Evolutionary conservation across 2,888 invertebrate species (phyloP).

Genomic region (Phortica magna): DNA sequence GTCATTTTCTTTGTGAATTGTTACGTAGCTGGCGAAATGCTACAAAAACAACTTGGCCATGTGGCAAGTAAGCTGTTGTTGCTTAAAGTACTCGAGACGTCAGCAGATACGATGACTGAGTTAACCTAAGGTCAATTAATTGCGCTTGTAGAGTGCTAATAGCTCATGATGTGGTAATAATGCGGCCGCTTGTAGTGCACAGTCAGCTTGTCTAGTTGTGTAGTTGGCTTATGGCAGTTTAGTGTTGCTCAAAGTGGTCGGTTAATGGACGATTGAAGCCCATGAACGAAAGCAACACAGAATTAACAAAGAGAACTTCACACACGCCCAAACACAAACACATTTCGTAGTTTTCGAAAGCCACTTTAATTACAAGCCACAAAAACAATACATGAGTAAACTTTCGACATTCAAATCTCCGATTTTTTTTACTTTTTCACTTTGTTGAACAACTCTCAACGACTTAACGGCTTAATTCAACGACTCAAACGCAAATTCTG

Average conservation of each 20-base stretch:
- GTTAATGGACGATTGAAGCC: background rate
- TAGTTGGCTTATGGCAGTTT: background rate
- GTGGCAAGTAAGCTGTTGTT: background rate
- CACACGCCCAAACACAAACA: too few relatives aligned
- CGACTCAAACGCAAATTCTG: conserved; percentile 6
- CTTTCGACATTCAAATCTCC: background rate
- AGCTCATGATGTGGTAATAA: conserved; percentile 28
- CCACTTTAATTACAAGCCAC: background rate
- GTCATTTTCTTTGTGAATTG: conserved; percentile 22
- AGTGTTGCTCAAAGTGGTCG: background rate
- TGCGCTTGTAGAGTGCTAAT: conserved; percentile 22
- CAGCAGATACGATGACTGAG: background rate
- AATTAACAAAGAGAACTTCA: too few relatives aligned
- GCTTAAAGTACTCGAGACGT: background rate
- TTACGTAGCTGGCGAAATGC: conserved; percentile 3
- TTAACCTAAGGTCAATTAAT: conserved; percentile 32
- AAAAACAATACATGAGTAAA: background rate
- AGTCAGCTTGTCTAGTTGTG: background rate
- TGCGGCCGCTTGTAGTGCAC: background rate
- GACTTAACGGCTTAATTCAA: conserved; percentile 66
- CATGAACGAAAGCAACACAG: background rate
- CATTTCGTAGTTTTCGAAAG: background rate
- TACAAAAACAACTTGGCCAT: conserved; percentile 30
- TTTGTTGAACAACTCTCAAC: conserved; percentile 53
- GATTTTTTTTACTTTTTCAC: background rate